A percentile compares a stretch with the other conserved stretches of the same genome.
phyloP scores from a whole-genome alignment of 2,797 vertebrate species.

The Scomberomorus guttatus region DNA sequence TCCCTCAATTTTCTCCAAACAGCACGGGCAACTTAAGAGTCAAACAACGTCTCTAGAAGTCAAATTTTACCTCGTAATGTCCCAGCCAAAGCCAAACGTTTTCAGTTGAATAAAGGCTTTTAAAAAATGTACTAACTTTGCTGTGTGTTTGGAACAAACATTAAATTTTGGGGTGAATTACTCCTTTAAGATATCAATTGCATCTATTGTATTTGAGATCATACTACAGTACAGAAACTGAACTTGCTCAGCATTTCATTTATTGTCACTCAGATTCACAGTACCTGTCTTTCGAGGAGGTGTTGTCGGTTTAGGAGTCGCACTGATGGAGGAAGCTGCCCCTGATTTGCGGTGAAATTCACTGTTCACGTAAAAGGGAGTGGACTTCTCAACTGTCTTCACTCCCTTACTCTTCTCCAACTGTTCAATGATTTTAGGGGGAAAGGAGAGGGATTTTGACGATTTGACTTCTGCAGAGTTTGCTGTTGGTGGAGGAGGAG shows the following conservation, averaged over 20 bases:
- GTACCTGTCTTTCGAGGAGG: constrained; percentile 66
- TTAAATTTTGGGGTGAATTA: neutral
- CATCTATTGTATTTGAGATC: neutral
- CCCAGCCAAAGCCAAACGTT: too few species aligned
- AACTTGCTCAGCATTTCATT: neutral
- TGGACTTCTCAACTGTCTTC: constrained; percentile 15
- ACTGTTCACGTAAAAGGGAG: constrained; percentile 48
- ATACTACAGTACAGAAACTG: neutral
- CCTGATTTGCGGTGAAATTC: constrained; percentile 25
- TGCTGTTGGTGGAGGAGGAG: constrained; percentile 67
- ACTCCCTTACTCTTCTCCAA: constrained; percentile 32
- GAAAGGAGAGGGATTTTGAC: neutral
- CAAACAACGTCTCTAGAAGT: too few species aligned
- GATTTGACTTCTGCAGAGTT: constrained; percentile 35
- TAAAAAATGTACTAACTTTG: neutral
- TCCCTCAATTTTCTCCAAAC: too few species aligned
- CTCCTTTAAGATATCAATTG: neutral
- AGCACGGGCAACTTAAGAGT: too few species aligned
- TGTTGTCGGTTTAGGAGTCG: neutral
- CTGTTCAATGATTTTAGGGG: constrained; percentile 29
- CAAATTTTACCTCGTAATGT: too few species aligned
- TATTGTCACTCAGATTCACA: neutral
- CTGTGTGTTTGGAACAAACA: neutral
- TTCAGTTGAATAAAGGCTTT: neutral
- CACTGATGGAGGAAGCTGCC: neutral